Percentiles rank a stretch among this genome's conserved stretches.
Evolutionary conservation across 2,113 vertebrate genomes (phyloP).

Genomic region (Apteryx mantelli): DNA sequence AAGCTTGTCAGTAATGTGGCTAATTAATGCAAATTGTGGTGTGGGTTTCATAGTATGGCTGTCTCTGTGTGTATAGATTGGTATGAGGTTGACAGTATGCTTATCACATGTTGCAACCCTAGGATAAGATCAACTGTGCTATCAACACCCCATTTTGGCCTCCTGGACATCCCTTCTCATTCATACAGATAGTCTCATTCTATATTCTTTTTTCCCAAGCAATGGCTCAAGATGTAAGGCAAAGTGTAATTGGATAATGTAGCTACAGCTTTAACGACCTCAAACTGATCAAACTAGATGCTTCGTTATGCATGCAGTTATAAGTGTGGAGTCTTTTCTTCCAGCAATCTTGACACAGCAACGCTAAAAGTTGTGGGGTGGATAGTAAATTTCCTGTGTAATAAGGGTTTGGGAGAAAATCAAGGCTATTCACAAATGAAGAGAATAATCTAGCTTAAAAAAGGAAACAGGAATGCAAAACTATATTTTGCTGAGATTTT

Average conservation of each 20-base stretch:
- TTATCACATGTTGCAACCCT: neutral
- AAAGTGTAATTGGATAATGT: neutral
- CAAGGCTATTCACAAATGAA: neutral
- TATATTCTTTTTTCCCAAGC: neutral
- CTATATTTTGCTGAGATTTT: no score
- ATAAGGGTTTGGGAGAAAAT: neutral
- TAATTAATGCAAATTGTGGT: neutral
- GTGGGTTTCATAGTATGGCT: neutral
- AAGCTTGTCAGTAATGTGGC: neutral
- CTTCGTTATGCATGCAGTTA: neutral
- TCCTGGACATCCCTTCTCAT: neutral
- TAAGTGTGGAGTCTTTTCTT: neutral
- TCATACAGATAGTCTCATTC: neutral
- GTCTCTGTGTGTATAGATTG: rapidly evolving
- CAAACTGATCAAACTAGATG: neutral
- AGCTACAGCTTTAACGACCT: neutral
- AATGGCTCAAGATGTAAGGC: neutral
- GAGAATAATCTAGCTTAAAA: neutral
- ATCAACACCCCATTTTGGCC: neutral
- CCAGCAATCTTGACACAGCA: neutral
- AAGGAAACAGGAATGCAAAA: no score
- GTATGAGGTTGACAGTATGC: rapidly evolving
- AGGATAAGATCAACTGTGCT: neutral
- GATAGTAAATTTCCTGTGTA: neutral
- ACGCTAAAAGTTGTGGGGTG: neutral